Percentiles rank a stretch among this genome's conserved stretches.
Evolutionary conservation across 2,113 vertebrate species (phyloP).

Genomic region (Paracanthobrama guichenoti): DNA sequence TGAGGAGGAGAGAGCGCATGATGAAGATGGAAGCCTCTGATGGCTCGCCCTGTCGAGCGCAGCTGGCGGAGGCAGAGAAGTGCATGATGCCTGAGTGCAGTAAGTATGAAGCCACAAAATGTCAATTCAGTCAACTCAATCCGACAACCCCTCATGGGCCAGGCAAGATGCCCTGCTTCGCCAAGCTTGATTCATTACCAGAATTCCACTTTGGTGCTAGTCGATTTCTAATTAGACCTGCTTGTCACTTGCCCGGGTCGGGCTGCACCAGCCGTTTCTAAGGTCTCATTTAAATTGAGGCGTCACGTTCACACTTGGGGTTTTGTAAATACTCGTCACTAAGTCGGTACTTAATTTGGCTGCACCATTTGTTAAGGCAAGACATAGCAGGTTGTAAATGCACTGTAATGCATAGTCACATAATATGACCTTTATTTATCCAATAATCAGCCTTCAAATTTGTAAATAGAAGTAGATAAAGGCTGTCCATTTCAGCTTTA

Average conservation of each 20-base stretch:
- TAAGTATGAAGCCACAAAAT: conserved; percentile 72
- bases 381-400: neutral
- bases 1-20: conserved; percentile 88
- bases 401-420: neutral
- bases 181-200: conserved; percentile 28
- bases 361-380: neutral
- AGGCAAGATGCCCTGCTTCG: neutral
- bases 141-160: neutral
- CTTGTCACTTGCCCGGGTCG: neutral
- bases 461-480: neutral
- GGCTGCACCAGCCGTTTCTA: neutral
- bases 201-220: neutral
- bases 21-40: conserved; percentile 92
- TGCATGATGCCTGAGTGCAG: conserved; percentile 98
- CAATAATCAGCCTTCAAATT: neutral
- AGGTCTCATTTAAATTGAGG: neutral
- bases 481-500: neutral
- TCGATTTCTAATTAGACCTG: conserved; percentile 33
- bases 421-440: neutral
- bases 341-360: neutral
- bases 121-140: conserved; percentile 2
- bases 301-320: neutral
- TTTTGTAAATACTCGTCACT: neutral
- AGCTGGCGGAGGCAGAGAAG: conserved; percentile 88
- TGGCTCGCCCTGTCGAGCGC: conserved; percentile 87